Evolutionary conservation across 53 echinoderm and acorn worm species (phyloP), one percentile per base, ranked within the genome.

Genomic region (Paelopatides confundens): DNA sequence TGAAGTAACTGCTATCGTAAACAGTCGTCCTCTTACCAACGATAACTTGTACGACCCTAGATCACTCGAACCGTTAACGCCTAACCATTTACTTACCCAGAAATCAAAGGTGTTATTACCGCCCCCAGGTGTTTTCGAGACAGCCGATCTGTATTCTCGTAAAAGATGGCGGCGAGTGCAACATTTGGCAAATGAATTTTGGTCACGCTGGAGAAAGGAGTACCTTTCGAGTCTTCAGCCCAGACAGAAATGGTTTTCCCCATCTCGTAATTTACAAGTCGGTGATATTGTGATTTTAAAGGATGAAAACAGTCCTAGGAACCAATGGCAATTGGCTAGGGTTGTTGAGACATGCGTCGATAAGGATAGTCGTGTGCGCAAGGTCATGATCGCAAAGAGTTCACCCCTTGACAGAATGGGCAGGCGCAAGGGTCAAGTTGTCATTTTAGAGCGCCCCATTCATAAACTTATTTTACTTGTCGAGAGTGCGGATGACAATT

Each of bases 381-480:
- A 77, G 50, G 77, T 77, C 2, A 77, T 48, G 50, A 30, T 77
- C 27, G 24, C 14, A 17, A 46, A 17, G 78, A 78, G 78, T 17
- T 78, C 78, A 17, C 28, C 53, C 26, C 26, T 78, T 4, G 11
- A 78, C 50, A 17, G 50, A 26, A 78, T 28, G 51, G 78, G 78
- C 4, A 78, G 50, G 30, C 78, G 78, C 7, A 78, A 13, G 2
- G 50, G 78, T 52, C 52, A 6, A 5, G 31, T 31, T 10, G 40
- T 43, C 14, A 50, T 49, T 31, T 78, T 78, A 31, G 78, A 78
- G 52, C 51, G 51, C 13, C 78, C 78, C 23, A 43, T 78, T 7
- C 78, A 78, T 31, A 78, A 78, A 32, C 31, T 78, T 15, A 51
- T 78, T 39, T 49, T 78, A 29, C 24, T 78, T 4, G 78, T 78